Evolutionary conservation across 2,113 vertebrate species (phyloP), one percentile per base, ranked within the genome.

Genomic region (Meriones unguiculatus): DNA sequence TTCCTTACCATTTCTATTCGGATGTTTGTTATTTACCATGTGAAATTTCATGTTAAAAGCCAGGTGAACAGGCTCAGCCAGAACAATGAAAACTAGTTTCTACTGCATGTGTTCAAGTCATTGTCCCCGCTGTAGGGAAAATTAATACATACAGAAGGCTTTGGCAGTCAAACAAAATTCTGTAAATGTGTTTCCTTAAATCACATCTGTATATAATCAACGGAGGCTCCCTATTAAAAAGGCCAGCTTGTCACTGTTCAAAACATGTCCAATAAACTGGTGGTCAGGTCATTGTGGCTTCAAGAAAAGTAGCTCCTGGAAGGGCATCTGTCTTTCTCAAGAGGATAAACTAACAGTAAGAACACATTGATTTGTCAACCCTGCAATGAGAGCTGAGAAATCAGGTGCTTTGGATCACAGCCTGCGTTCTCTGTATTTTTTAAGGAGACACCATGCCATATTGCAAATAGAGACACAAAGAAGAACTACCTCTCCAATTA

Each of bases 381-480:
- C 54, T 78, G 65, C 73, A 97, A 95, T 95, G 80, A 96, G 24
- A 95, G 72, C 75, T 54, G 15, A 95, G 77, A 89, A 85, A 97
- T 86, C 77, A 84, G 86, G 97, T 95, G 89, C 17, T 2, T 25
- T 3, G 6, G 35, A 87, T 87, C 94, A 90, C 41, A 97, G 93
- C 89, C 76, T 24, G 92, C 95, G 57, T 86, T 93, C 75, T 86
- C 18, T 94, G 92, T 91, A 88, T 94, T 93, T 94, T 91, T 92
- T 97, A 96, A 95, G 97, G 96, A 93, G 87, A 96, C 87, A 70
- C 0, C 0, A 22, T 69, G 90, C 93, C 97, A 97, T 87, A 92
- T 98, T 98, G 98, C 98, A 99, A 99, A 99, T 97, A 98, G 98
- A 99, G 98, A 99, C 98, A 98, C 98, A 98, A 98, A 99, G 98